Percentiles rank a stretch among this genome's conserved stretches.
These are phyloP conservation scores for Eupelmus urozonus DNA, from an alignment of 2,888 invertebrate species.

Conservation along the genomic window DNA sequence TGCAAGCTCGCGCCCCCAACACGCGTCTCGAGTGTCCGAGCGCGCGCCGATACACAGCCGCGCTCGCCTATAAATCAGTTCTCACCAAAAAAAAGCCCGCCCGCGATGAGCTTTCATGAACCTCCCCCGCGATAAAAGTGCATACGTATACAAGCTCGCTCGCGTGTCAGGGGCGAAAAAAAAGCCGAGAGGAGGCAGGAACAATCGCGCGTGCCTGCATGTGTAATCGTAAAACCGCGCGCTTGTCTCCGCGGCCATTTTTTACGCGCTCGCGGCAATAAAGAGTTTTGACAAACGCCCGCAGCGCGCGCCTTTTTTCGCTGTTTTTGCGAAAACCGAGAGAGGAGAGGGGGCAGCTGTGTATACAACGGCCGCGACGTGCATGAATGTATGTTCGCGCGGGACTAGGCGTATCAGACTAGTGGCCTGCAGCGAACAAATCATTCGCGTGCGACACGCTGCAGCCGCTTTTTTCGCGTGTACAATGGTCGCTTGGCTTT, in stretches of 20 bases:
- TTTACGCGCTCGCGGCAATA: slow-evolving; percentile 68
- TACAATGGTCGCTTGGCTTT: too few species aligned
- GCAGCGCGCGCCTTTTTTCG: background rate
- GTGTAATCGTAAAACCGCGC: slow-evolving; percentile 26
- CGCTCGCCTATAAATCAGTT: slow-evolving; percentile 39
- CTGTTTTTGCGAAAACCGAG: background rate
- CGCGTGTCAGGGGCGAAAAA: slow-evolving; percentile 5
- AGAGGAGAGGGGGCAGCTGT: slow-evolving; percentile 6
- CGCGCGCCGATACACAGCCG: background rate
- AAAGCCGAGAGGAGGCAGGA: background rate
- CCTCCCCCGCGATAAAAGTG: slow-evolving; percentile 58
- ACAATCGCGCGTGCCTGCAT: slow-evolving; percentile 7
- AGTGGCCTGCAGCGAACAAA: too few species aligned
- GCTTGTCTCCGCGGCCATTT: background rate
- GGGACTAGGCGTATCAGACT: background rate
- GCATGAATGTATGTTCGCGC: slow-evolving; percentile 9
- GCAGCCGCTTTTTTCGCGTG: too few species aligned
- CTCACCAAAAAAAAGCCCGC: background rate
- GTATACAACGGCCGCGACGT: slow-evolving; percentile 41
- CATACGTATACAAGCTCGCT: slow-evolving; percentile 55
- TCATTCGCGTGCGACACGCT: too few species aligned
- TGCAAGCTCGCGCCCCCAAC: too few species aligned
- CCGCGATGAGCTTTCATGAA: slow-evolving; percentile 53
- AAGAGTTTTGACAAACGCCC: slow-evolving; percentile 75
- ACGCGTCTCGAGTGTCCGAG: slow-evolving; percentile 33